Evolutionary conservation across 1,140 invertebrate species (phyloP).

Genomic region (Meloidogyne floridensis): DNA sequence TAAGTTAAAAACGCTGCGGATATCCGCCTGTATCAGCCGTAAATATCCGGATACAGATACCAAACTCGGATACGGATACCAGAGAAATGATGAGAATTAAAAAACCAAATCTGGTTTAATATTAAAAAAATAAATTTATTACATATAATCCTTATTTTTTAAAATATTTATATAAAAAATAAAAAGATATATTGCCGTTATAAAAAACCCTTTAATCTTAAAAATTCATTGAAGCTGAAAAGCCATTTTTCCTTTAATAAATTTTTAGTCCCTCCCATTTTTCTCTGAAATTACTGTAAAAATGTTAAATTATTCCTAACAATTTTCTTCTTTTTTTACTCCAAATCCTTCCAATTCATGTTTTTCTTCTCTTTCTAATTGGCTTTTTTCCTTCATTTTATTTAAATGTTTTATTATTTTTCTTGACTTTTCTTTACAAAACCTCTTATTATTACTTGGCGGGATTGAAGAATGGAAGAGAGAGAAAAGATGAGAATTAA

Average conservation of each 20-base stretch:
- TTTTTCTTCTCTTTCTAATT: not conserved
- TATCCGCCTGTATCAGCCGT: too few species aligned
- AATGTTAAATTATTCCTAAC: not conserved
- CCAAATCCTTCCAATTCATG: not conserved
- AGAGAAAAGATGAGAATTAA: not conserved
- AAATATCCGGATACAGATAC: too few species aligned
- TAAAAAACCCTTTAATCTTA: not conserved
- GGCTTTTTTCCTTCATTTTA: not conserved
- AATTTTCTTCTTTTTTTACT: not conserved
- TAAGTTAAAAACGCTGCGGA: too few species aligned
- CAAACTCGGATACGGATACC: too few species aligned
- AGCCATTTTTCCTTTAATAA: not conserved
- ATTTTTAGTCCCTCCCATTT: slow-evolving; percentile 2
- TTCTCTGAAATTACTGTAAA: not conserved
- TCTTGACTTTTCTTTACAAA: not conserved
- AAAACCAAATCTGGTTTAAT: too few species aligned
- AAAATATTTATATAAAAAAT: too few species aligned
- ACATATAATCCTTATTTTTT: too few species aligned
- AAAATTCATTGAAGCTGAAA: not conserved
- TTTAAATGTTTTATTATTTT: not conserved
- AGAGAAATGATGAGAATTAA: too few species aligned
- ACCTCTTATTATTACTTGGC: not conserved
- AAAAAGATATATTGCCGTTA: not conserved
- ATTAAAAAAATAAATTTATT: too few species aligned
- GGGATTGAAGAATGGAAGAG: not conserved